phyloP scores from a whole-genome alignment of 2,113 vertebrate genomes.

The Plotosus lineatus region DNA sequence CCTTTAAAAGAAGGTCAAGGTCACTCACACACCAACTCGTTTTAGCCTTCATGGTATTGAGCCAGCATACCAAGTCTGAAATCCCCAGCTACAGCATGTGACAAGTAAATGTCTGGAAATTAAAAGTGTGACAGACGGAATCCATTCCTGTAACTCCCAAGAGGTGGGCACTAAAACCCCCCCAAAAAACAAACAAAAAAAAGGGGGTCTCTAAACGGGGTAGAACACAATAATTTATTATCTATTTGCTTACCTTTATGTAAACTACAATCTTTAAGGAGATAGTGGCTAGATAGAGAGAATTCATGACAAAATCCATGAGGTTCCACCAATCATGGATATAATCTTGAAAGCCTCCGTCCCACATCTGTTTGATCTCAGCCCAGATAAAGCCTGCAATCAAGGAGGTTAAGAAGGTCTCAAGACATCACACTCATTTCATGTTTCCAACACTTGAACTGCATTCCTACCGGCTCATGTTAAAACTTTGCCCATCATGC shows the following conservation, averaged over 20 bases:
- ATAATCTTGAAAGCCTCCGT: constrained; percentile 96
- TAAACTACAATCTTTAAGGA: constrained; percentile 96
- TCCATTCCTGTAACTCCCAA: too few relatives aligned
- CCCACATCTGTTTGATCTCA: constrained; percentile 99
- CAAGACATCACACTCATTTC: not conserved
- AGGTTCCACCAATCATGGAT: constrained; percentile 99
- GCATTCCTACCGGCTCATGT: constrained; percentile 16
- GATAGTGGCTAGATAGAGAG: constrained; percentile 97
- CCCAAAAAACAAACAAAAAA: not conserved
- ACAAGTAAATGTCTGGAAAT: not conserved
- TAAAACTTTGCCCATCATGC: constrained; percentile 7
- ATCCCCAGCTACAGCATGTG: too few relatives aligned
- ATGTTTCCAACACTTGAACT: constrained; percentile 19
- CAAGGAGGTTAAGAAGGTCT: not conserved
- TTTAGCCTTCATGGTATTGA: too few relatives aligned
- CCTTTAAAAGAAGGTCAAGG: too few relatives aligned
- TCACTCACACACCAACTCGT: too few relatives aligned
- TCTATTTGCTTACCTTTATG: constrained; percentile 80
- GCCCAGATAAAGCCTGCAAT: constrained; percentile 95
- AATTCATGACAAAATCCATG: constrained; percentile 99
- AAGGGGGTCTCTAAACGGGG: too few relatives aligned
- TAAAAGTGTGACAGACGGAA: too few relatives aligned
- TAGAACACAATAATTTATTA: not conserved
- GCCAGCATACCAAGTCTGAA: too few relatives aligned
- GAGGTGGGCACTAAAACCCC: too few relatives aligned